A percentile compares a stretch with the other conserved stretches of the same genome.
Evolutionary conservation across 92 coral and sea anemone species (phyloP).

Genomic region (Metridium senile): DNA sequence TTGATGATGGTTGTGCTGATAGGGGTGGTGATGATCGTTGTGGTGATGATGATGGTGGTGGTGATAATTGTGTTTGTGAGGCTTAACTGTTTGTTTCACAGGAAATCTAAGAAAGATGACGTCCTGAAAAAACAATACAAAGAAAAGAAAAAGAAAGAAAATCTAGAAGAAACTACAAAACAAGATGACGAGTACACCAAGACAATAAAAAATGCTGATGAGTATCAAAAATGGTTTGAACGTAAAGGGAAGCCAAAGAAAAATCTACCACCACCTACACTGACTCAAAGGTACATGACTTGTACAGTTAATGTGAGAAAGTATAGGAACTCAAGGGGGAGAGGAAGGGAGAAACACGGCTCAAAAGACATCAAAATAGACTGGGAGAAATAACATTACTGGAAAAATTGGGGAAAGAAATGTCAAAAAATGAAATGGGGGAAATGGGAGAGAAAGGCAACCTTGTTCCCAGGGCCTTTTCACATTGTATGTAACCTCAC

Average conservation of each 20-base stretch:
- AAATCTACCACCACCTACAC: conserved; percentile 68
- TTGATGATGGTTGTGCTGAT: too few relatives aligned
- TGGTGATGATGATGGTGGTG: too few relatives aligned
- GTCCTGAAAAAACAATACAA: conserved; percentile 54
- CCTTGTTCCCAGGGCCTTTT: too few relatives aligned
- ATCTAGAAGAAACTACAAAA: conserved; percentile 30
- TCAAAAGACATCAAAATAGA: too few relatives aligned
- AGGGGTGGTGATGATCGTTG: background rate
- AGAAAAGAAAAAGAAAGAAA: conserved; percentile 66
- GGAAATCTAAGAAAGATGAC: conserved; percentile 80
- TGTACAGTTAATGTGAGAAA: background rate
- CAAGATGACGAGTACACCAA: conserved; percentile 72
- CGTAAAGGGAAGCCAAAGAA: conserved; percentile 68
- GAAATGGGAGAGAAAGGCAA: too few relatives aligned
- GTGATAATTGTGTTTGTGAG: background rate
- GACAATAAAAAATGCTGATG: conserved; percentile 67
- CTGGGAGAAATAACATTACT: too few relatives aligned
- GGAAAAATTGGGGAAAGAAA: too few relatives aligned
- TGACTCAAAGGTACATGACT: conserved; percentile 67
- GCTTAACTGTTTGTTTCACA: conserved; percentile 1
- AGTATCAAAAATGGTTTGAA: conserved; percentile 73
- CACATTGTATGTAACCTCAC: too few relatives aligned
- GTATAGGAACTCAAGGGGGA: too few relatives aligned
- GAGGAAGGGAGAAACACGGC: too few relatives aligned
- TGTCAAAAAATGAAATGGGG: too few relatives aligned